These are phyloP conservation scores for Sigmodon hispidus DNA, from an alignment of 2,113 vertebrate genomes.

Conservation along the genomic window DNA sequence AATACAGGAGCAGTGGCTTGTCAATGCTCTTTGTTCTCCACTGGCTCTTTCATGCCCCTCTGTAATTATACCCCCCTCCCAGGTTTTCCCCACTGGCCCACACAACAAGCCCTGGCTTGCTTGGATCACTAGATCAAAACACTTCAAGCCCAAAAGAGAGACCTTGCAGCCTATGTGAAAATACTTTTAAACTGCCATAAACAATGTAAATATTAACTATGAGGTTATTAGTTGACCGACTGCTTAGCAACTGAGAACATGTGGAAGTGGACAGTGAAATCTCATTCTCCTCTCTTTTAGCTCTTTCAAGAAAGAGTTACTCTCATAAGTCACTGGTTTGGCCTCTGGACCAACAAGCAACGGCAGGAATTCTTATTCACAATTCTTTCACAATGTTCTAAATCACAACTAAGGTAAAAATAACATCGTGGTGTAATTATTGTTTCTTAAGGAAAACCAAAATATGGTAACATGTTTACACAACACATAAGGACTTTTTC, in stretches of 20 bases:
- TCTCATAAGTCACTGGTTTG: conserved; percentile 93
- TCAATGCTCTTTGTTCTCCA: not conserved
- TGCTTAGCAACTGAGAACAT: conserved; percentile 52
- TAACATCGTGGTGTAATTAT: not conserved
- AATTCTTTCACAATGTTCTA: conserved; percentile 86
- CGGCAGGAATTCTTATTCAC: conserved; percentile 88
- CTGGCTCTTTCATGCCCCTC: not conserved
- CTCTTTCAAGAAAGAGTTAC: conserved; percentile 91
- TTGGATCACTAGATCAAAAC: not conserved
- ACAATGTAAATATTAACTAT: conserved; percentile 10
- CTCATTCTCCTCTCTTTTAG: conserved; percentile 73
- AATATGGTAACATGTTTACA: conserved; percentile 42
- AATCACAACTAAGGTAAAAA: conserved; percentile 89
- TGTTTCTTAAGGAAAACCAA: conserved; percentile 49
- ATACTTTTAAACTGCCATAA: not conserved
- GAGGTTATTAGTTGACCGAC: not conserved
- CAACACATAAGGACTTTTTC: conserved; percentile 21
- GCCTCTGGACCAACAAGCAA: conserved; percentile 92
- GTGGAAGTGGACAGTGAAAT: not conserved
- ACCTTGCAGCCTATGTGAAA: not conserved
- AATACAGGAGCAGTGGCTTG: not conserved
- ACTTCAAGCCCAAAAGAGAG: conserved; percentile 1
- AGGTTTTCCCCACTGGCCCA: not conserved
- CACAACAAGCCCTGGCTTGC: conserved; percentile 27
- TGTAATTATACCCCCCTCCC: not conserved